These are phyloP conservation scores for Engystomops pustulosus DNA, from an alignment of 2,113 vertebrate species.

Conservation along the genomic window DNA sequence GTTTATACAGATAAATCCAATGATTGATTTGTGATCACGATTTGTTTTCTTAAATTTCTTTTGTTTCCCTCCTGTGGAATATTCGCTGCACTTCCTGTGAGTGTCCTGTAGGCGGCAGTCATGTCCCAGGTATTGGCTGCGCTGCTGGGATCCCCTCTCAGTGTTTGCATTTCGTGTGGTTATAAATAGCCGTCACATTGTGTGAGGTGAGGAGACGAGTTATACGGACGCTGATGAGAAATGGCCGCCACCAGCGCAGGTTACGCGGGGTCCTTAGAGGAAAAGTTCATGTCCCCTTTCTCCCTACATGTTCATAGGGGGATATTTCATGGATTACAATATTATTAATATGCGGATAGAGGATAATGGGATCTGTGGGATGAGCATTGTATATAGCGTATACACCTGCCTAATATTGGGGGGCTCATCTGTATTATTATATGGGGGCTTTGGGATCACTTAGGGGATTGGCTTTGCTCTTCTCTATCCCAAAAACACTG, in stretches of 20 bases:
- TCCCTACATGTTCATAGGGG: background rate
- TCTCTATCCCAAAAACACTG: no score
- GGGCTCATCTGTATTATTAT: background rate
- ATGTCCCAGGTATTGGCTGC: background rate
- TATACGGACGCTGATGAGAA: background rate
- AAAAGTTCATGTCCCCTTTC: background rate
- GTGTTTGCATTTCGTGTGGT: slow-evolving; percentile 42
- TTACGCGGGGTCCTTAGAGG: background rate
- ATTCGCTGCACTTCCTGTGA: background rate
- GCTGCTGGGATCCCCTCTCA: slow-evolving; percentile 38
- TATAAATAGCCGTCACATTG: slow-evolving; percentile 52
- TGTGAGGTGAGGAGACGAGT: slow-evolving; percentile 34
- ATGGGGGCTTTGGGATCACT: no score
- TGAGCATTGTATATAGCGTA: background rate
- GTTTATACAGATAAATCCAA: background rate
- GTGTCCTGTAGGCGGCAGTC: slow-evolving; percentile 23
- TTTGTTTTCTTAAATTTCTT: background rate
- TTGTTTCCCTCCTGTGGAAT: background rate
- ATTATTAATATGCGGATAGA: background rate
- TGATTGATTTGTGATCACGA: background rate
- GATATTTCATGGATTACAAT: background rate
- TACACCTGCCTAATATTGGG: background rate
- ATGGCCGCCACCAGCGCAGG: background rate
- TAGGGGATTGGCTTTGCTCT: no score
- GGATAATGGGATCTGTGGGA: background rate